phyloP scores from a whole-genome alignment of 2,113 vertebrate species.

The Leucoraja erinaceus region DNA sequence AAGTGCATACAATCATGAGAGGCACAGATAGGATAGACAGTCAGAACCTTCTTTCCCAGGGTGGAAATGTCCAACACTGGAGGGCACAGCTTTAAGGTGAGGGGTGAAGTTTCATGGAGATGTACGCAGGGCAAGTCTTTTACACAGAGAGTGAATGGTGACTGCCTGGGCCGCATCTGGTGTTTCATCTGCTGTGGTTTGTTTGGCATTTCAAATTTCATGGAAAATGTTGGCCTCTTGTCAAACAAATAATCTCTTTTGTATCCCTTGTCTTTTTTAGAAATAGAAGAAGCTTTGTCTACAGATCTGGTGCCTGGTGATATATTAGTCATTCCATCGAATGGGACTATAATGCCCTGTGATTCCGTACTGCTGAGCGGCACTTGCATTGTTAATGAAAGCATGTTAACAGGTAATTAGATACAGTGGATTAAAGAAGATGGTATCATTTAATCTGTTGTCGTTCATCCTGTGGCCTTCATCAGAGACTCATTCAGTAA shows the following conservation, averaged over 20 bases:
- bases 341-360: constrained; percentile 92
- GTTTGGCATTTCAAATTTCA: background rate
- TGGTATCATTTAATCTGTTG: background rate
- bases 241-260: background rate
- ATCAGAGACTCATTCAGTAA: background rate
- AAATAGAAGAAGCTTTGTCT: constrained; percentile 83
- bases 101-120: too few species aligned
- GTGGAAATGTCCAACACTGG: too few species aligned
- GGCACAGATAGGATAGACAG: too few species aligned
- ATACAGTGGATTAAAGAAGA: background rate
- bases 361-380: constrained; percentile 88
- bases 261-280: constrained; percentile 51
- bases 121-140: too few species aligned
- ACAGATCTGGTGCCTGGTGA: constrained; percentile 93
- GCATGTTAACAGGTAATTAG: constrained; percentile 90
- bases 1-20: too few species aligned
- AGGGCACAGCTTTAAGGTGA: too few species aligned
- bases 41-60: too few species aligned
- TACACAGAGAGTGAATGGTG: too few species aligned
- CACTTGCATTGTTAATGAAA: constrained; percentile 97
- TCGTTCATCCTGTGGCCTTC: background rate
- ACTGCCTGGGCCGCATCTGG: too few species aligned
- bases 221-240: background rate
- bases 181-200: background rate
- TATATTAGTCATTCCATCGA: constrained; percentile 82